These are phyloP conservation scores for Squalus acanthias DNA, from an alignment of 2,797 vertebrate genomes.

Conservation along the genomic window DNA sequence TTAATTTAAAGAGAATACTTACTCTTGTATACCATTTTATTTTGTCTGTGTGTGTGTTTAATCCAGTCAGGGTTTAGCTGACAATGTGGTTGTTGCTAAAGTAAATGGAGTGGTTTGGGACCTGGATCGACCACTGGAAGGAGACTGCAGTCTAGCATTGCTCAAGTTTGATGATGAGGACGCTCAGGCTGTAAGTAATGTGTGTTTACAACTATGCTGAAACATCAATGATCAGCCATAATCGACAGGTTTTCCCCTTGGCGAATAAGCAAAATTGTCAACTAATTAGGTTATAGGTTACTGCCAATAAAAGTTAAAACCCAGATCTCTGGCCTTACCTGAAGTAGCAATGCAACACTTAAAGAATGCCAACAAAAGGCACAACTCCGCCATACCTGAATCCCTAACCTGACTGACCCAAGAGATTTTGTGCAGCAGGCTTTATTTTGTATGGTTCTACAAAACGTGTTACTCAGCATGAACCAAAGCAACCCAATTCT, in stretches of 20 bases:
- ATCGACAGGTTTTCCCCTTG: background rate
- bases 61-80: slow-evolving; percentile 85
- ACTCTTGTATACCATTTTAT: background rate
- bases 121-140: slow-evolving; percentile 85
- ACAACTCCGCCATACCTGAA: background rate
- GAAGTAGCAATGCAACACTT: background rate
- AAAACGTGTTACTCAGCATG: background rate
- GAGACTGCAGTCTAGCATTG: slow-evolving; percentile 79
- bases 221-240: background rate
- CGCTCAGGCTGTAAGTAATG: slow-evolving; percentile 83
- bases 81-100: slow-evolving; percentile 87
- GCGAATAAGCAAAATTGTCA: background rate
- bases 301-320: background rate
- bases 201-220: background rate
- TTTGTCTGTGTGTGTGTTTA: slow-evolving; percentile 23
- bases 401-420: background rate
- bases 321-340: background rate
- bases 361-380: background rate
- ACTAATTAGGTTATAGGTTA: background rate
- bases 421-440: background rate
- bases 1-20: background rate
- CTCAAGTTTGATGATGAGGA: slow-evolving; percentile 97
- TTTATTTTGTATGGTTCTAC: background rate
- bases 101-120: slow-evolving; percentile 91
- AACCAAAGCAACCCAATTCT: background rate